Evolutionary conservation across 2,113 vertebrate genomes (phyloP).

Genomic region (Pomatostomus ruficeps): DNA sequence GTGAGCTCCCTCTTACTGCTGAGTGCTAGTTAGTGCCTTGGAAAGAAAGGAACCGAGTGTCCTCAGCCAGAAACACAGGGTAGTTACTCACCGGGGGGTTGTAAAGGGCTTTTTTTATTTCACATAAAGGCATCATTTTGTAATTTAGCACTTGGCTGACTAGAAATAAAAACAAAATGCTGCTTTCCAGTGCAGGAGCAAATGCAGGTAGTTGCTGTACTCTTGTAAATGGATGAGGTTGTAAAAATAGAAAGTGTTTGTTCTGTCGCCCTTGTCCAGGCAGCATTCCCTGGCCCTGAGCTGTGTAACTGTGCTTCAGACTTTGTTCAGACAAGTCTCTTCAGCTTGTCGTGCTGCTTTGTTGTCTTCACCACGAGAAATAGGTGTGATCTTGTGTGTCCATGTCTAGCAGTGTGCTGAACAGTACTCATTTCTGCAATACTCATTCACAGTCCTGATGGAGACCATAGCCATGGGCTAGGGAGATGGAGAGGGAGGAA

Average conservation of each 20-base stretch:
- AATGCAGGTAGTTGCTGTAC: neutral
- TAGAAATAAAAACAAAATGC: neutral
- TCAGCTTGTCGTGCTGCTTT: neutral
- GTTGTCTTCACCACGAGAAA: neutral
- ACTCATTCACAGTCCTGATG: neutral
- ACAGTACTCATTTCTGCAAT: neutral
- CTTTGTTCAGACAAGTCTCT: neutral
- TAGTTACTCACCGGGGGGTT: neutral
- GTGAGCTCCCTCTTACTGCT: constrained; percentile 70
- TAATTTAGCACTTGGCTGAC: neutral
- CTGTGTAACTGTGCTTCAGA: neutral
- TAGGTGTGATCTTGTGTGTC: neutral
- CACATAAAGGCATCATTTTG: neutral
- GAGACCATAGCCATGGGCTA: neutral
- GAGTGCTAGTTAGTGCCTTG: constrained; percentile 13
- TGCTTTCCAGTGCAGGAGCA: neutral
- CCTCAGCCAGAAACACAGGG: constrained; percentile 9
- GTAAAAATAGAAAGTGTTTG: neutral
- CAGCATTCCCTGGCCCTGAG: neutral
- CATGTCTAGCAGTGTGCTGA: neutral
- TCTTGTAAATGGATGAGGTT: neutral
- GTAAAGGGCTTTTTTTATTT: neutral
- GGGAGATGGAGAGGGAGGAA: neutral
- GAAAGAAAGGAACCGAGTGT: neutral
- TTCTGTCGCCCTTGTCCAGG: neutral